Conservation (phyloP, 2,113 vertebrate species). For the Symphodus melops region DNA sequence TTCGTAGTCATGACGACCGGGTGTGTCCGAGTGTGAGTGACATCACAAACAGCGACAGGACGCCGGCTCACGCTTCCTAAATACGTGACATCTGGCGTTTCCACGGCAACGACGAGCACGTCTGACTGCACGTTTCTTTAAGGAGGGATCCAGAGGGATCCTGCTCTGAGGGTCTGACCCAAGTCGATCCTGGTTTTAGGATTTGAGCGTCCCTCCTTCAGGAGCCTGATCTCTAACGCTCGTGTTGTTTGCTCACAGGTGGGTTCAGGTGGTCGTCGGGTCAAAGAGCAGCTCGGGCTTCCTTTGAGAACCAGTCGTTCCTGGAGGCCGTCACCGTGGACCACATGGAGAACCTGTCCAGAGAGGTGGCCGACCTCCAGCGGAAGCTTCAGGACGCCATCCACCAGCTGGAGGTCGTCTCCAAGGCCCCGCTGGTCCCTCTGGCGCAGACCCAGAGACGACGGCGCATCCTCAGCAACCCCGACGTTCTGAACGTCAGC, state of each 20-base stretch:
- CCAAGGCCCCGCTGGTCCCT: rapidly evolving
- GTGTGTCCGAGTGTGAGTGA: too few relatives aligned
- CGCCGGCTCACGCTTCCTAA: too few relatives aligned
- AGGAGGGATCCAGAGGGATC: too few relatives aligned
- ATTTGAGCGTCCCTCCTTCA: too few relatives aligned
- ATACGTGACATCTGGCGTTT: too few relatives aligned
- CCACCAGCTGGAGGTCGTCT: rapidly evolving
- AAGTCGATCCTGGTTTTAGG: too few relatives aligned
- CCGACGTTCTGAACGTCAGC: rapidly evolving
- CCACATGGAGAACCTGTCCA: not conserved
- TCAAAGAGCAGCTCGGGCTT: rapidly evolving
- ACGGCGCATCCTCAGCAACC: constrained; percentile 13
- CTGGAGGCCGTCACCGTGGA: rapidly evolving
- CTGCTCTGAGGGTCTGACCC: too few relatives aligned
- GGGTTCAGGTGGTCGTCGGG: not conserved
- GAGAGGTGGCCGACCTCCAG: not conserved
- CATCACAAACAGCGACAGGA: too few relatives aligned
- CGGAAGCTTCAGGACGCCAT: not conserved
- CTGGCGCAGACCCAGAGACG: not conserved
- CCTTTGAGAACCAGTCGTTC: rapidly evolving
- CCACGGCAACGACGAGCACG: too few relatives aligned
- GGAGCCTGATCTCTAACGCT: not conserved
- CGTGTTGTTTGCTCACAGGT: not conserved
- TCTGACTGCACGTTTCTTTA: too few relatives aligned
- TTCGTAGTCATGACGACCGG: too few relatives aligned